Evolutionary conservation across 2,797 vertebrate genomes (phyloP).

Genomic region (Esox masquinongy): DNA sequence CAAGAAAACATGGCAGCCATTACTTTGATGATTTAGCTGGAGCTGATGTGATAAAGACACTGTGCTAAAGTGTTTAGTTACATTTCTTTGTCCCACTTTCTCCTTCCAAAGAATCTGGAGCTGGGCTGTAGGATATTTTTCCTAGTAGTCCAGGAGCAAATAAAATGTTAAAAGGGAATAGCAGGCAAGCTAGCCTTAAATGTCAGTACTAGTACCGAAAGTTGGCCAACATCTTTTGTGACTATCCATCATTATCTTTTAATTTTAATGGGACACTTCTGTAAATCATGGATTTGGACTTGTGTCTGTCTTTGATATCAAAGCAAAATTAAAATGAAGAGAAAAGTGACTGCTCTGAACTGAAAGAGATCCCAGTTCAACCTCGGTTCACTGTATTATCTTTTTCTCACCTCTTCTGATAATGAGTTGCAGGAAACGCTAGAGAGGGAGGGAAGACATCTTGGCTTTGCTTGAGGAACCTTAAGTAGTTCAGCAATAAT

Average conservation of each 20-base stretch:
- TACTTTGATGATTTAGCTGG: conserved; percentile 54
- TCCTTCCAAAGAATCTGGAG: conserved; percentile 45
- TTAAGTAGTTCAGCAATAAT: conserved; percentile 59
- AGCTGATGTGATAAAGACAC: conserved; percentile 58
- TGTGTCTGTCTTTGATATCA: background rate
- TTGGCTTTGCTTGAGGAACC: conserved; percentile 46
- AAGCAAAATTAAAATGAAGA: conserved; percentile 38
- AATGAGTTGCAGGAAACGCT: conserved; percentile 44
- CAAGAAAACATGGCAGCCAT: conserved; percentile 59
- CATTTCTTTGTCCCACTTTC: conserved; percentile 37
- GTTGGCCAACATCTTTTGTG: conserved; percentile 33
- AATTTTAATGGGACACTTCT: background rate
- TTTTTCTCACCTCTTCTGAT: conserved; percentile 55
- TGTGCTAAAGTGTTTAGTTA: conserved; percentile 59
- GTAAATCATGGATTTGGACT: background rate
- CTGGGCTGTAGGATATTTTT: conserved; percentile 32
- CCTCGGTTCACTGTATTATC: conserved; percentile 31
- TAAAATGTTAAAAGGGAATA: conserved; percentile 10
- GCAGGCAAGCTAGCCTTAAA: background rate
- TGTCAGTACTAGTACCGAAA: background rate
- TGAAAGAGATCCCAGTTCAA: conserved; percentile 31
- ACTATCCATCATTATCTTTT: conserved; percentile 26
- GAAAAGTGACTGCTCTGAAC: conserved; percentile 42
- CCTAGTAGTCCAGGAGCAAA: conserved; percentile 33
- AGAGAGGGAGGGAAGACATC: conserved; percentile 18